Evolutionary conservation across 2,113 vertebrate species (phyloP).

Genomic region (Rhinichthys klamathensis): DNA sequence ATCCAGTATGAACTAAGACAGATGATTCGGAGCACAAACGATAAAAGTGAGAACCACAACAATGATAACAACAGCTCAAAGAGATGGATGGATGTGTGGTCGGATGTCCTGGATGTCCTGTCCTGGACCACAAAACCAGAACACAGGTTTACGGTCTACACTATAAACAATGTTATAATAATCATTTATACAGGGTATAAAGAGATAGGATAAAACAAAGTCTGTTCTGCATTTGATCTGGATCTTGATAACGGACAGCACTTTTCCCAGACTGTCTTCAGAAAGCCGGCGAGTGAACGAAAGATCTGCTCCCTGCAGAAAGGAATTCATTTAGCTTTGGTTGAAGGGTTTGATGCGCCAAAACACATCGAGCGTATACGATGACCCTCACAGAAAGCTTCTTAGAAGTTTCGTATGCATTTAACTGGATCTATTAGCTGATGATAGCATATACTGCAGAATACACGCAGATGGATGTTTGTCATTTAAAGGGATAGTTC

Average conservation of each 20-base stretch:
- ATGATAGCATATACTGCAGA: background rate
- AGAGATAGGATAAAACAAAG: slow-evolving; percentile 32
- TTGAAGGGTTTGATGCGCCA: background rate
- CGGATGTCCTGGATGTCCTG: background rate
- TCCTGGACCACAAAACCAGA: slow-evolving; percentile 39
- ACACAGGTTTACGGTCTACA: slow-evolving; percentile 44
- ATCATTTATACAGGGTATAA: slow-evolving; percentile 39
- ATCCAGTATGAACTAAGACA: slow-evolving; percentile 38
- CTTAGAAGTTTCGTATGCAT: background rate
- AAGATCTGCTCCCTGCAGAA: slow-evolving; percentile 6
- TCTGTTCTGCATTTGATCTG: slow-evolving; percentile 43
- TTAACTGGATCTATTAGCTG: background rate
- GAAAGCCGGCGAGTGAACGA: too few species aligned
- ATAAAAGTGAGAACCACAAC: background rate
- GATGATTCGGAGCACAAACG: slow-evolving; percentile 11
- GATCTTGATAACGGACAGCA: background rate
- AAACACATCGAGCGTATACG: background rate
- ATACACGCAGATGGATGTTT: background rate
- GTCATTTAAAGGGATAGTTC: background rate
- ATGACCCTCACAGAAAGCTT: background rate
- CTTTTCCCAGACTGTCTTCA: background rate
- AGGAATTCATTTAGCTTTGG: slow-evolving; percentile 27
- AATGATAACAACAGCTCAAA: slow-evolving; percentile 17
- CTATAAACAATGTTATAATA: slow-evolving; percentile 55
- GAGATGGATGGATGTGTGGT: slow-evolving; percentile 8